Conservation (phyloP, 1,140 invertebrate species). For the Drosophila simulans region DNA sequence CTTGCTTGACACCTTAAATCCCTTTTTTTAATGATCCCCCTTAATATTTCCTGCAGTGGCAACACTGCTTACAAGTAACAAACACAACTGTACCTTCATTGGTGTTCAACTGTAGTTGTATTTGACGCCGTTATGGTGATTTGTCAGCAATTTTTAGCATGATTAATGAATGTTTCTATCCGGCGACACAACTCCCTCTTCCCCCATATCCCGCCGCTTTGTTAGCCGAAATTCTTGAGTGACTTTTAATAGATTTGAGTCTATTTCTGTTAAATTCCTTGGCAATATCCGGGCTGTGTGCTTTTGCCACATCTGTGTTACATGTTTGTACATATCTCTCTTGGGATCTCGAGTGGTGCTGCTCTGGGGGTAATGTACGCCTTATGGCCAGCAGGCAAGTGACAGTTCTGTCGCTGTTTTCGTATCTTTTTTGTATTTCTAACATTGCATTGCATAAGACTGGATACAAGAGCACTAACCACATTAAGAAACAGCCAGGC, state of each 20-base stretch:
- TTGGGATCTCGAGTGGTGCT: slow-evolving; percentile 23
- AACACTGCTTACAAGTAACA: neutral
- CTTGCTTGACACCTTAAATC: too few species aligned
- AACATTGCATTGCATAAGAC: slow-evolving; percentile 60
- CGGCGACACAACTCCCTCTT: slow-evolving; percentile 52
- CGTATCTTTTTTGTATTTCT: slow-evolving; percentile 22
- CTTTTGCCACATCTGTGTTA: slow-evolving; percentile 14
- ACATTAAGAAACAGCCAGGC: slow-evolving; percentile 39
- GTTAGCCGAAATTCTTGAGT: slow-evolving; percentile 62
- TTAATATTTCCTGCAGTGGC: too few species aligned
- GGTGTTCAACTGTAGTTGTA: slow-evolving; percentile 21
- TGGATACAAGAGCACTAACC: slow-evolving; percentile 24
- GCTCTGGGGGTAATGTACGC: slow-evolving; percentile 69
- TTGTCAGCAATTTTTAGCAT: slow-evolving; percentile 75
- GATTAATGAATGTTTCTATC: slow-evolving; percentile 74
- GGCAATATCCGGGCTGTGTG: slow-evolving; percentile 46
- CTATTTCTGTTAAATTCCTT: slow-evolving; percentile 42
- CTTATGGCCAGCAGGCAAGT: slow-evolving; percentile 62
- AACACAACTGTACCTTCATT: slow-evolving; percentile 15
- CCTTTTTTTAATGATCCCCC: neutral
- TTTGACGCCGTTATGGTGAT: slow-evolving; percentile 68
- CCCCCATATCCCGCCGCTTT: slow-evolving; percentile 13
- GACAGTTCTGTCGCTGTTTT: slow-evolving; percentile 64
- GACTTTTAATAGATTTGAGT: slow-evolving; percentile 66
- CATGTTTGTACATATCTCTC: slow-evolving; percentile 22